phyloP scores from a whole-genome alignment of 1,140 invertebrate genomes.

The Ceratoteleas bidentatus region DNA sequence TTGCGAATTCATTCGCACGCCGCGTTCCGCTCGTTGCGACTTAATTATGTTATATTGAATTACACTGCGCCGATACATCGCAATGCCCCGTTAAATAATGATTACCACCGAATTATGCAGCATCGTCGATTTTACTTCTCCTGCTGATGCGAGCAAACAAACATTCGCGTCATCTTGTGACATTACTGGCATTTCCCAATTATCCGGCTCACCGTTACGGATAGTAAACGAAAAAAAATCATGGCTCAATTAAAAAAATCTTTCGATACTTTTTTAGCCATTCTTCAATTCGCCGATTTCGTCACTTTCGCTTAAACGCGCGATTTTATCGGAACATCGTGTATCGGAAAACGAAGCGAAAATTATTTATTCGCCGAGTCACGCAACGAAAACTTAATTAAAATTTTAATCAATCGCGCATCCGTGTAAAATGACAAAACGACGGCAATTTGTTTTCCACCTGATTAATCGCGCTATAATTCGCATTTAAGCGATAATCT shows the following conservation, averaged over 20 bases:
- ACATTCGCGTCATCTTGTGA: too few relatives aligned
- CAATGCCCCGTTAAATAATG: conserved; percentile 25
- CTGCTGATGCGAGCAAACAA: too few relatives aligned
- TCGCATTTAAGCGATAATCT: neutral
- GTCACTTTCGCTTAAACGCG: neutral
- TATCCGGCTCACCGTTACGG: too few relatives aligned
- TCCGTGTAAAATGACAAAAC: neutral
- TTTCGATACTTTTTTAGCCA: too few relatives aligned
- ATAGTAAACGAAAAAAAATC: too few relatives aligned
- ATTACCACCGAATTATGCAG: too few relatives aligned
- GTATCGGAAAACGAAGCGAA: too few relatives aligned
- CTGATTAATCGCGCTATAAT: neutral
- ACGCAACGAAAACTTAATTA: neutral
- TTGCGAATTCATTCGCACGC: conserved; percentile 46
- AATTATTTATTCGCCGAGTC: neutral
- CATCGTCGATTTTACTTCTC: too few relatives aligned
- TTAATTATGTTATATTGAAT: conserved; percentile 54
- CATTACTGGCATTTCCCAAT: too few relatives aligned
- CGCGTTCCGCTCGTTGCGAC: conserved; percentile 22
- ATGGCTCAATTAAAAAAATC: too few relatives aligned
- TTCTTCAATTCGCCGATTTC: too few relatives aligned
- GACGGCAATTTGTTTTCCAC: neutral
- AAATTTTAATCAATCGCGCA: neutral
- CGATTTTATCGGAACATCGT: too few relatives aligned
- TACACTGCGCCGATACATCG: conserved; percentile 6